phyloP scores from a whole-genome alignment of 2,888 invertebrate genomes.

The Eupeodes luniger region DNA sequence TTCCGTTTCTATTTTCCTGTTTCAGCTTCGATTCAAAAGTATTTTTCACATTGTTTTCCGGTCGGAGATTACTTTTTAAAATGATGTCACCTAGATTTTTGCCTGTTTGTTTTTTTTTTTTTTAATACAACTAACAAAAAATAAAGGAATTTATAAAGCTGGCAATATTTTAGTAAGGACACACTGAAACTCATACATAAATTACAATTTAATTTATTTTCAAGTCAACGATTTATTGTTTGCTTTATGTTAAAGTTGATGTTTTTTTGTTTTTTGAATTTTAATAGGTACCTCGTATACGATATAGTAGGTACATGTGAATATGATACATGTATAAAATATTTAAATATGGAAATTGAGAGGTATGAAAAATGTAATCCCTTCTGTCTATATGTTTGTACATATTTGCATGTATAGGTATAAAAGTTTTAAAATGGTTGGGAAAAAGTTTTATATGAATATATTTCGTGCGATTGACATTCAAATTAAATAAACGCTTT shows the following conservation, averaged over 20 bases:
- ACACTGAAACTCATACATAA: slow-evolving; percentile 37
- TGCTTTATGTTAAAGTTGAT: slow-evolving; percentile 17
- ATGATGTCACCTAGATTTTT: slow-evolving; percentile 45
- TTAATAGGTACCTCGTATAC: neutral
- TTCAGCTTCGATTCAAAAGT: slow-evolving; percentile 46
- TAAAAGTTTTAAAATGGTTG: neutral
- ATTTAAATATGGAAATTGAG: slow-evolving; percentile 24
- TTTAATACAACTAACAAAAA: slow-evolving; percentile 13
- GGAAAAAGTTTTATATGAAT: slow-evolving; percentile 4
- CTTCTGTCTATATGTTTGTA: neutral
- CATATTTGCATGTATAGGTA: neutral
- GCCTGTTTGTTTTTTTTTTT: neutral
- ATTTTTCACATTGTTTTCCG: slow-evolving; percentile 71
- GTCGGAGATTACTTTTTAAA: slow-evolving; percentile 58
- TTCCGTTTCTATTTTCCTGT: slow-evolving; percentile 58
- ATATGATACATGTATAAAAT: slow-evolving; percentile 7
- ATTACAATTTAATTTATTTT: slow-evolving; percentile 57
- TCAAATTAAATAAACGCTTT: slow-evolving; percentile 30
- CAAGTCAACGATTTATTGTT: slow-evolving; percentile 60
- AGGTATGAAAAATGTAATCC: slow-evolving; percentile 14
- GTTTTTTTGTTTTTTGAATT: neutral
- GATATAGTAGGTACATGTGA: neutral
- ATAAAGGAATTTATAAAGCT: neutral
- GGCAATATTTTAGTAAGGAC: neutral
- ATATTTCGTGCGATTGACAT: slow-evolving; percentile 26